Evolutionary conservation across 2,113 vertebrate species (phyloP), one percentile per base, ranked within the genome.

Genomic region (Dicaeum eximium): DNA sequence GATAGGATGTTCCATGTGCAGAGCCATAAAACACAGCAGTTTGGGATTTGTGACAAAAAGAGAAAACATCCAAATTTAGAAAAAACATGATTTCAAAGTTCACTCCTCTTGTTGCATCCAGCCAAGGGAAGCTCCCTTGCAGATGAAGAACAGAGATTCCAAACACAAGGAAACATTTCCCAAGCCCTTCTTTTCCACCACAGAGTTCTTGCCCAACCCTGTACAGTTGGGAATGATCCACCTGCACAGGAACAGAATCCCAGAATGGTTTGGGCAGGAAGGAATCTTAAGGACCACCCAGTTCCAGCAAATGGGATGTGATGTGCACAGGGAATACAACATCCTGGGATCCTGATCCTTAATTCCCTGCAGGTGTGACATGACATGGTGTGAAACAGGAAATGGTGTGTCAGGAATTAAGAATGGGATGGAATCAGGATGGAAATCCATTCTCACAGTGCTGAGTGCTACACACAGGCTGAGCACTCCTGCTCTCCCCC

Each of bases 221-320:
- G 30, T 4, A 27, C 4, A 7, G 40, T 0, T 11, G 51, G 50
- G 28, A 35, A 16, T 4, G 31, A 37, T 53, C 25, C 80, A 27
- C 25, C 37, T 31, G 22, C 62, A 51, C 31, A 38, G 53, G 6
- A 18, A 77, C 27, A 37, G 72, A 60, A 45, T 3, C 45, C 45
- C 45, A 38, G 38, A 23, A 18, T 1, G 22, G 38, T 13, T 8
- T 37, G 62, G 11, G 61, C 3, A 2, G 37, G 44, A 50, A 37
- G 37, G 53, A 48, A 35, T 19, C 51, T 13, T 4, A 48, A 35
- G 35, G 35, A 66, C 42, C 30, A 24, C 10, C 8, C 51, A 48
- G n/a, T 2, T 35, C 23, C 73, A 58, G 23, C 1, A 47, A 53
- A 31, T 0, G 0, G 25, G 14, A 38, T 0, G 1, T 3, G 51